phyloP scores from a whole-genome alignment of 2,888 invertebrate genomes.

The Cylloceria caligata region DNA sequence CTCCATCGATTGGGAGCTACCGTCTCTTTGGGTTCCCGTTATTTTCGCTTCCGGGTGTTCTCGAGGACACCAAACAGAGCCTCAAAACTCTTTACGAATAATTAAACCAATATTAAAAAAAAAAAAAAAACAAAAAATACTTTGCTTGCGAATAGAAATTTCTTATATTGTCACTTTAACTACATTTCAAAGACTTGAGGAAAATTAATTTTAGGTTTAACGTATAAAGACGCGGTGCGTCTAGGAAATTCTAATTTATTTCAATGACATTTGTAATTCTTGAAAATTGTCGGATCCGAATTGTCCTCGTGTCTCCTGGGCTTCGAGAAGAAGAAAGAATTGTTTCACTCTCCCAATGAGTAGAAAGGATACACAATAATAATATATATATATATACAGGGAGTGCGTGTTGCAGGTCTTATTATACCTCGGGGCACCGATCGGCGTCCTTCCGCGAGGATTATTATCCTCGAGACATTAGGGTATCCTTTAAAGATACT shows the following conservation, averaged over 20 bases:
- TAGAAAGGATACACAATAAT: background rate
- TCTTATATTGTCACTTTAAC: too few species aligned
- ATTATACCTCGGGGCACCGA: constrained; percentile 1
- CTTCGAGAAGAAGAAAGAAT: background rate
- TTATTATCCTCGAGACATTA: constrained; percentile 78
- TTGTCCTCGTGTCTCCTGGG: too few species aligned
- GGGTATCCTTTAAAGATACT: constrained; percentile 74
- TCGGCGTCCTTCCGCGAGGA: constrained; percentile 62
- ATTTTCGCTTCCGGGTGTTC: constrained; percentile 38
- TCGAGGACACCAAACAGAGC: constrained; percentile 2
- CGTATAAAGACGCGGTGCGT: too few species aligned
- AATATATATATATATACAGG: background rate
- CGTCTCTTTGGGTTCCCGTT: constrained; percentile 46
- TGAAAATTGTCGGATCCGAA: too few species aligned
- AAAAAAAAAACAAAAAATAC: too few species aligned
- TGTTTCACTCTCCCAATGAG: background rate
- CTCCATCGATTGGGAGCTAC: constrained; percentile 75
- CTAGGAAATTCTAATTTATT: too few species aligned
- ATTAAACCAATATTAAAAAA: too few species aligned
- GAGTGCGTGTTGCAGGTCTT: constrained; percentile 18
- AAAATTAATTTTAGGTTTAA: too few species aligned
- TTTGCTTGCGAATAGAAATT: too few species aligned
- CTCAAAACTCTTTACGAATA: background rate
- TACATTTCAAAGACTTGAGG: too few species aligned
- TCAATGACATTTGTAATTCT: too few species aligned